Evolutionary conservation across 2,888 invertebrate genomes (phyloP), one percentile per base, ranked within the genome.

Genomic region (Auanema sp.): DNA sequence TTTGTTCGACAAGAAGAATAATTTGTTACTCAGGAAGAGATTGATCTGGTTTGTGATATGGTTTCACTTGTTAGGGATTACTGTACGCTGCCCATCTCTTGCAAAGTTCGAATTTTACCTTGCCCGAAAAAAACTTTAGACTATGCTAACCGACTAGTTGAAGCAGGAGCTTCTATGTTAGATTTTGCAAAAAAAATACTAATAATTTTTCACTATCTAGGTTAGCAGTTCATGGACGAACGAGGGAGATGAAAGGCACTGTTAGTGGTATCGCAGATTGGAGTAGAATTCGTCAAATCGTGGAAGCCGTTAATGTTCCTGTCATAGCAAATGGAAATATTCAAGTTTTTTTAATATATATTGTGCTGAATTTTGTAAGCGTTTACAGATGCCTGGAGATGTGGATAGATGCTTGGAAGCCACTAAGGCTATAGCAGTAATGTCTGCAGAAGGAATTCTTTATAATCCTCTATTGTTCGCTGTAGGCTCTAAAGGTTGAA

Each of bases 291-390:
- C 91, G 89, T 85, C 92, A 91, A 77, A 91, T 97, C 54, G 91
- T 91, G 90, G 88, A 92, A 75, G 89, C 90, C 64, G 89, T 97
- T 24, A 89, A 89, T 68, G 90, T 98, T 80, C 97, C 98, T 14
- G 92, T 98, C 82, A 90, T 97, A 84, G 94, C 96, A 25, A 98
- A 98, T 87, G 97, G 98, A 16, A 98, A 98, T 84, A 92, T 98
- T 75, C 93, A 96, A 84, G 91, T 91, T 33, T n/a, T n/a, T n/a
- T n/a, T n/a, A n/a, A n/a, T n/a, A n/a, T n/a, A n/a, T n/a, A n/a
- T n/a, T n/a, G n/a, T n/a, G n/a, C n/a, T n/a, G n/a, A n/a, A n/a
- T n/a, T n/a, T n/a, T n/a, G n/a, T n/a, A n/a, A n/a, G n/a, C n/a
- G n/a, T n/a, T n/a, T n/a, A n/a, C n/a, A 96, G 85, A 91, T 91